Conservation (phyloP, 2,888 invertebrate species). For the Nephrotoma flavescens region DNA sequence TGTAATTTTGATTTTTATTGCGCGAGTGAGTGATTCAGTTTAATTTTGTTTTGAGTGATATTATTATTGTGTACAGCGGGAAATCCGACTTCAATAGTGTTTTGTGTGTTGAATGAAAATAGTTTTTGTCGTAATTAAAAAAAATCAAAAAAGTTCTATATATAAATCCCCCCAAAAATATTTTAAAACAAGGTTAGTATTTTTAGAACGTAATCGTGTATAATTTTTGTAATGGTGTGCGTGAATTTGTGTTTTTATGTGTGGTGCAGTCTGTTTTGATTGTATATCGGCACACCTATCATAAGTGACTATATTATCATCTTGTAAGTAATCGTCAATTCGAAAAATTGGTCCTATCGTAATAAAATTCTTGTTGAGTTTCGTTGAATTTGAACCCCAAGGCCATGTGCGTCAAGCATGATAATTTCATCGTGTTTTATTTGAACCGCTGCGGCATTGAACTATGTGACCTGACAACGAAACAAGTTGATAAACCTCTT, state of each 20-base stretch:
- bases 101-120: neutral
- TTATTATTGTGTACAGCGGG: neutral
- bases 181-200: neutral
- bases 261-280: neutral
- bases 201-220: neutral
- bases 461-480: neutral
- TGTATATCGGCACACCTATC: neutral
- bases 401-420: neutral
- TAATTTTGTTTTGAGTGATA: neutral
- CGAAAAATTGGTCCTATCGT: neutral
- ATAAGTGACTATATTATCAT: neutral
- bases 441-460: neutral
- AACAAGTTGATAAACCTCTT: neutral
- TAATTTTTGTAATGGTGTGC: too few relatives aligned
- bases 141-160: neutral
- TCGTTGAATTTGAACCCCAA: neutral
- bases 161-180: neutral
- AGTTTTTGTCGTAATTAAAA: neutral
- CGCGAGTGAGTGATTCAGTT: neutral
- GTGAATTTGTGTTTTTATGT: neutral
- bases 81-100: neutral
- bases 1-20: neutral
- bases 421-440: neutral
- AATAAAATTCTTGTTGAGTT: neutral
- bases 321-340: neutral